Evolutionary conservation across 2,888 invertebrate species (phyloP).

Genomic region (Platycnemis pennipes): DNA sequence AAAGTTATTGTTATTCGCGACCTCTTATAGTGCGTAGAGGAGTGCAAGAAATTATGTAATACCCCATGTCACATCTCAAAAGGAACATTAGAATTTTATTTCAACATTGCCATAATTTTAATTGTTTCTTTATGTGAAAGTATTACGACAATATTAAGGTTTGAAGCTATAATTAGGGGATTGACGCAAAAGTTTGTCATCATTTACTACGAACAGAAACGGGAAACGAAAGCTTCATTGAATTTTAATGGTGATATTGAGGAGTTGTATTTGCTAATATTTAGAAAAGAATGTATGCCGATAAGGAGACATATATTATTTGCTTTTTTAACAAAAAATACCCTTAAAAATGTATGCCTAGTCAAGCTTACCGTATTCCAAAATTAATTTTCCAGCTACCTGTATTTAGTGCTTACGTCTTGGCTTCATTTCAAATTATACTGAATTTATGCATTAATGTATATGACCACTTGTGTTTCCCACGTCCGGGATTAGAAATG

Average conservation of each 20-base stretch:
- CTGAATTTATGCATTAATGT: neutral
- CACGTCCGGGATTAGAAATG: neutral
- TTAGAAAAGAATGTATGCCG: neutral
- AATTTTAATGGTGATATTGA: neutral
- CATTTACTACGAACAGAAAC: too few relatives aligned
- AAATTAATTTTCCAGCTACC: neutral
- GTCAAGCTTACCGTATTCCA: neutral
- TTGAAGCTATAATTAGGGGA: too few relatives aligned
- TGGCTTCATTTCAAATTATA: neutral
- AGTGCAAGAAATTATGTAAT: too few relatives aligned
- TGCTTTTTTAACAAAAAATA: neutral
- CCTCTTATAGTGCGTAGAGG: too few relatives aligned
- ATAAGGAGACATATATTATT: neutral
- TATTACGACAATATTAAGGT: too few relatives aligned
- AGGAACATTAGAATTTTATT: too few relatives aligned
- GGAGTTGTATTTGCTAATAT: neutral
- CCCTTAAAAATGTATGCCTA: neutral
- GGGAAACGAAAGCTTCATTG: too few relatives aligned
- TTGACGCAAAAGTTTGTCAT: too few relatives aligned
- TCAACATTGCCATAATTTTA: too few relatives aligned
- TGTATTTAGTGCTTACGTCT: neutral
- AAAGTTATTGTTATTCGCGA: too few relatives aligned
- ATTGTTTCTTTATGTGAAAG: too few relatives aligned
- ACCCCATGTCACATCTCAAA: too few relatives aligned
- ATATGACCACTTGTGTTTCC: neutral